A percentile compares a stretch with the other conserved stretches of the same genome.
Conservation (phyloP, 2,797 vertebrate genomes). For the Leptatherina wallacei region DNA sequence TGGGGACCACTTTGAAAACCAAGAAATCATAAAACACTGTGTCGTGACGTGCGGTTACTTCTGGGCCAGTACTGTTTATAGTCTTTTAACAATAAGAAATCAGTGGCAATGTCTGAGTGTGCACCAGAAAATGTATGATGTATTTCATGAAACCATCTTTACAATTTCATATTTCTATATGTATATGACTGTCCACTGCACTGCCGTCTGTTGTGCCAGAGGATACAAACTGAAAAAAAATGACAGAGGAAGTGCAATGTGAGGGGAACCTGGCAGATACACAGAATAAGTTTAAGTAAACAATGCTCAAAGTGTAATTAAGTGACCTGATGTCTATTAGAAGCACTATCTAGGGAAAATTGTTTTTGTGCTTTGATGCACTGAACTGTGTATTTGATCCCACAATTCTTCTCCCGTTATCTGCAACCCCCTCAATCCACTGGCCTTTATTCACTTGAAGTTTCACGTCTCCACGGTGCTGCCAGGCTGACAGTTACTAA, state of each 20-base stretch:
- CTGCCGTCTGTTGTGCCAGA: neutral
- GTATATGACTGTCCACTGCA: neutral
- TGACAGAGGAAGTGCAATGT: slow-evolving; percentile 17
- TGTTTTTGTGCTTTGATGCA: slow-evolving; percentile 63
- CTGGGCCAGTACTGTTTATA: slow-evolving; percentile 1
- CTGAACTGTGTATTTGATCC: slow-evolving; percentile 61
- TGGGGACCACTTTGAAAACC: slow-evolving; percentile 55
- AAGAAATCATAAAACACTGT: slow-evolving; percentile 48
- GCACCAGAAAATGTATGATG: slow-evolving; percentile 28
- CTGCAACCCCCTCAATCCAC: slow-evolving; percentile 39
- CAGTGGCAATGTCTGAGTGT: neutral
- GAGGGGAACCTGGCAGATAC: slow-evolving; percentile 52
- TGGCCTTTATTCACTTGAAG: slow-evolving; percentile 52
- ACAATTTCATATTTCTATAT: slow-evolving; percentile 10
- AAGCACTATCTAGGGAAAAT: slow-evolving; percentile 64
- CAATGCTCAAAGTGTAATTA: slow-evolving; percentile 70
- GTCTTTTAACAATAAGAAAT: slow-evolving; percentile 21
- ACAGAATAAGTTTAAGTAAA: slow-evolving; percentile 60
- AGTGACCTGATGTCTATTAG: slow-evolving; percentile 72
- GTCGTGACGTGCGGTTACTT: slow-evolving; percentile 15
- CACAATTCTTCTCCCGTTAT: slow-evolving; percentile 56
- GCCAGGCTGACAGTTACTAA: slow-evolving; percentile 56
- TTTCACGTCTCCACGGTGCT: slow-evolving; percentile 45
- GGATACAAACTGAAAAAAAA: slow-evolving; percentile 31
- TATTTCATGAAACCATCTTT: slow-evolving; percentile 3